Evolutionary conservation across 1,140 invertebrate genomes (phyloP).

Genomic region (Drosophila obscura): DNA sequence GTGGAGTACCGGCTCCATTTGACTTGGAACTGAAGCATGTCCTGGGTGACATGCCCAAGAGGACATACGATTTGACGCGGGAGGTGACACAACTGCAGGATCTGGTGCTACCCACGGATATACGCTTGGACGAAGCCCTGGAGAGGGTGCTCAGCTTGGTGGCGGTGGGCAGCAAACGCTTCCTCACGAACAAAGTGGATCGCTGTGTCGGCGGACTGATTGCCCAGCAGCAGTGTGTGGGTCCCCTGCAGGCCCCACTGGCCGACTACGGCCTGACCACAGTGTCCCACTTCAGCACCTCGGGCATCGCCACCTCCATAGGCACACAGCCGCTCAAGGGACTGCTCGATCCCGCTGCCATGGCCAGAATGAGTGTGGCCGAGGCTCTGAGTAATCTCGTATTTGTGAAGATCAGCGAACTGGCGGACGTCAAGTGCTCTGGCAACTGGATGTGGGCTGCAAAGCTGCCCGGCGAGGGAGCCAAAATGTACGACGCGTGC

Average conservation of each 20-base stretch:
- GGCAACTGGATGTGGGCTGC: constrained; percentile 99
- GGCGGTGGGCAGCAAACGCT: constrained; percentile 97
- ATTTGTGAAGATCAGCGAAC: constrained; percentile 93
- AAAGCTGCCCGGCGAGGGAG: constrained; percentile 96
- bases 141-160: constrained; percentile 93
- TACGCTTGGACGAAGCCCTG: constrained; percentile 87
- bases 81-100: constrained; percentile 25
- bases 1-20: constrained; percentile 85
- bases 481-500: constrained; percentile 93
- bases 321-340: constrained; percentile 98
- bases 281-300: constrained; percentile 88
- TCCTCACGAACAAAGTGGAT: constrained; percentile 97
- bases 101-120: constrained; percentile 19
- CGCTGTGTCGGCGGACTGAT: constrained; percentile 97
- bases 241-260: constrained; percentile 96
- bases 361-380: constrained; percentile 96
- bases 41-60: constrained; percentile 89
- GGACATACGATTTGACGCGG: constrained; percentile 84
- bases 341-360: constrained; percentile 90
- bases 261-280: constrained; percentile 97
- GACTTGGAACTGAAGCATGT: constrained; percentile 95
- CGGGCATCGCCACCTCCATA: constrained; percentile 96
- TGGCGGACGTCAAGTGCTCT: constrained; percentile 97
- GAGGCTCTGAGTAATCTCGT: constrained; percentile 98
- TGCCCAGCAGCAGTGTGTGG: constrained; percentile 98